Evolutionary conservation across 2,888 invertebrate species (phyloP).

Genomic region (Ferrisia virgata): DNA sequence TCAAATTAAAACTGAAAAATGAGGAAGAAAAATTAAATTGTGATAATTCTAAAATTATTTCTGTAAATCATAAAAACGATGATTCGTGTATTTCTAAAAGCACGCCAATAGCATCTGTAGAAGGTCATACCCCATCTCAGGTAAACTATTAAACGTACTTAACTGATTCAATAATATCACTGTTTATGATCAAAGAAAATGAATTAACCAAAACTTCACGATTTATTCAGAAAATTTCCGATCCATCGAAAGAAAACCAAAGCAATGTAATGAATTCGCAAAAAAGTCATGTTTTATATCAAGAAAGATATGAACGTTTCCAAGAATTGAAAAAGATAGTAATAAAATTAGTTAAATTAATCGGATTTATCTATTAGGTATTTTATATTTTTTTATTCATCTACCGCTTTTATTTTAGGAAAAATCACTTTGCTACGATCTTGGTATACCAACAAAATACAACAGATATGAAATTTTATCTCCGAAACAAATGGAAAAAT

Average conservation of each 20-base stretch:
- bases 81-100: background rate
- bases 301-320: background rate
- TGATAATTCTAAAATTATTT: background rate
- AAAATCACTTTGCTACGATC: background rate
- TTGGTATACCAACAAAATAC: background rate
- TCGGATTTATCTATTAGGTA: background rate
- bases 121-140: background rate
- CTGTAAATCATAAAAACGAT: background rate
- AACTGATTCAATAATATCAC: no score
- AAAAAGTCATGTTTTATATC: background rate
- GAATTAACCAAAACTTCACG: no score
- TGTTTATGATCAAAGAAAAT: no score
- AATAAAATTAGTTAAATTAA: background rate
- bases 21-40: background rate
- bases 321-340: conserved; percentile 21
- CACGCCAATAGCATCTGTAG: background rate
- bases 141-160: no score
- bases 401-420: background rate
- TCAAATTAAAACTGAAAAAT: background rate
- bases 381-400: background rate
- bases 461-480: background rate
- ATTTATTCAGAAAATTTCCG: background rate
- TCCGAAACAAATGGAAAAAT: background rate
- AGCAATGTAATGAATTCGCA: background rate
- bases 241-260: background rate